Evolutionary conservation across 2,888 invertebrate genomes (phyloP).

Genomic region (Ochropleura plecta): DNA sequence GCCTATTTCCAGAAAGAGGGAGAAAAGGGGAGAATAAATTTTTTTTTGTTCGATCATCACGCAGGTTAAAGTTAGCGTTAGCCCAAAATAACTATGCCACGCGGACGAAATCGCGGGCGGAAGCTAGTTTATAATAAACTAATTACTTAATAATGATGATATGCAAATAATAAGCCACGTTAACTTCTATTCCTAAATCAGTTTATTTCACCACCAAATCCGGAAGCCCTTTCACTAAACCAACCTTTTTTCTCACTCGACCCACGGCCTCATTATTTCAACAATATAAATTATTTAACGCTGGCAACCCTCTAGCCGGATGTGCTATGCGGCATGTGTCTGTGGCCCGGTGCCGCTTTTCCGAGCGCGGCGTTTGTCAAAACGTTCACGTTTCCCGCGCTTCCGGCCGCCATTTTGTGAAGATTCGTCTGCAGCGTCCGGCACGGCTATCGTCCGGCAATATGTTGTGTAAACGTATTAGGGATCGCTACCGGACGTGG

Average conservation of each 20-base stretch:
- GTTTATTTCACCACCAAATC: constrained; percentile 42
- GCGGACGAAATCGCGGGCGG: too few relatives aligned
- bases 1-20: too few relatives aligned
- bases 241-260: constrained; percentile 55
- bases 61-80: too few relatives aligned
- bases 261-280: constrained; percentile 52
- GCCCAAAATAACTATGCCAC: too few relatives aligned
- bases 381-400: constrained; percentile 88
- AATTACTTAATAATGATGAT: not conserved
- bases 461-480: constrained; percentile 88
- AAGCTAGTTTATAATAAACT: too few relatives aligned
- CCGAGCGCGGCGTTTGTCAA: constrained; percentile 86
- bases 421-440: constrained; percentile 85
- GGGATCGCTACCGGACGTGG: constrained; percentile 76
- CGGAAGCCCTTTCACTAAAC: constrained; percentile 48
- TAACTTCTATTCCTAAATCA: constrained; percentile 32
- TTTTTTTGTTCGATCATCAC: too few relatives aligned
- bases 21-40: too few relatives aligned
- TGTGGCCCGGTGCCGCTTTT: constrained; percentile 74
- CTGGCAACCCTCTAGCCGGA: constrained; percentile 70
- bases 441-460: constrained; percentile 81
- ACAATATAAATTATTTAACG: constrained; percentile 58
- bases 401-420: constrained; percentile 89
- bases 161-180: constrained; percentile 29
- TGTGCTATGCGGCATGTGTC: constrained; percentile 82